phyloP scores from a whole-genome alignment of 2,113 vertebrate species.

The Paraplagusia blochii region DNA sequence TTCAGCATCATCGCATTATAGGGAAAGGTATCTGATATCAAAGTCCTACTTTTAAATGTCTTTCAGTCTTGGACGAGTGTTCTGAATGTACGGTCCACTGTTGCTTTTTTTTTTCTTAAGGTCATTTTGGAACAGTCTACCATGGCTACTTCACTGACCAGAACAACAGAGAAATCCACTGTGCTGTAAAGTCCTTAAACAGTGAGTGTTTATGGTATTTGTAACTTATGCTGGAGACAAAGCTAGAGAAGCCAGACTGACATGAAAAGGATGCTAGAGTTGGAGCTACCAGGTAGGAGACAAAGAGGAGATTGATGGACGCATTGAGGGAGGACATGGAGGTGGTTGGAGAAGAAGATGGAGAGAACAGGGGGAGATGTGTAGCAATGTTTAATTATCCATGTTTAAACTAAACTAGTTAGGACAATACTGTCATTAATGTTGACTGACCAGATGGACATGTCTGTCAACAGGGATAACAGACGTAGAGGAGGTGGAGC shows the following conservation, averaged over 20 bases:
- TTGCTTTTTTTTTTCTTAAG: slow-evolving; percentile 59
- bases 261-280: no score
- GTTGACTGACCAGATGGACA: slow-evolving; percentile 6
- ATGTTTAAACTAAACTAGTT: no score
- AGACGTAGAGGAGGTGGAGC: slow-evolving; percentile 91
- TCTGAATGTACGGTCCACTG: not conserved
- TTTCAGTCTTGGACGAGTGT: not conserved
- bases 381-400: no score
- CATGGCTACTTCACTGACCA: slow-evolving; percentile 86
- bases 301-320: no score
- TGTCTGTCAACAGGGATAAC: slow-evolving; percentile 82
- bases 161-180: slow-evolving; percentile 81
- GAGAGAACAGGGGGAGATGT: no score
- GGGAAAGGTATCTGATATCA: slow-evolving; percentile 82
- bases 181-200: slow-evolving; percentile 92
- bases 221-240: no score
- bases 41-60: not conserved
- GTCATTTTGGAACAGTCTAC: slow-evolving; percentile 95
- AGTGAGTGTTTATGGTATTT: slow-evolving; percentile 70
- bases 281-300: no score
- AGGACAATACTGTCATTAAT: not conserved
- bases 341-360: no score
- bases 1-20: slow-evolving; percentile 85
- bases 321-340: no score
- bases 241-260: no score